phyloP scores from a whole-genome alignment of 2,113 vertebrate species.

The Eira barbara region DNA sequence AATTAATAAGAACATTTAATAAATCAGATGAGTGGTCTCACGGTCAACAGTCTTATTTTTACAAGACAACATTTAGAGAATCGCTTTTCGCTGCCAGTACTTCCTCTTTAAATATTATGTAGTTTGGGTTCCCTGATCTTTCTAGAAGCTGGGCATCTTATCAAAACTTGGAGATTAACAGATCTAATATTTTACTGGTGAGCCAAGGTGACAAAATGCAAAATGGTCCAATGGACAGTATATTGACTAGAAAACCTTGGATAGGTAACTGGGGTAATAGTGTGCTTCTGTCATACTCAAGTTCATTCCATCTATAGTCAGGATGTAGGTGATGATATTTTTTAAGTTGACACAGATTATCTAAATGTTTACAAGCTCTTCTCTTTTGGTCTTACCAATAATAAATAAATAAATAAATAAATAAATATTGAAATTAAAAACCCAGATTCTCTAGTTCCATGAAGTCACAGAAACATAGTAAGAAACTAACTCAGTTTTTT shows the following conservation, averaged over 20 bases:
- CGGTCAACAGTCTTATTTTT: neutral
- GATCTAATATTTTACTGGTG: neutral
- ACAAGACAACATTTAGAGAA: neutral
- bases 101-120: neutral
- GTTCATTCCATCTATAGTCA: neutral
- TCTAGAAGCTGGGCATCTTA: neutral
- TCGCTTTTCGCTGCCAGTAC: neutral
- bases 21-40: neutral
- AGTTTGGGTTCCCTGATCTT: neutral
- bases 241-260: neutral
- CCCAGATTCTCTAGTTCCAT: neutral
- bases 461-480: slow-evolving; percentile 19
- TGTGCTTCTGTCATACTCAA: neutral
- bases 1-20: neutral
- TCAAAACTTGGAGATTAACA: neutral
- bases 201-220: neutral
- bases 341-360: neutral
- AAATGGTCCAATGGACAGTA: neutral
- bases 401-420: neutral
- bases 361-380: neutral
- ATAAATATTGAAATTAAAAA: neutral
- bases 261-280: neutral
- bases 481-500: neutral
- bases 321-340: neutral
- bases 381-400: neutral